These are phyloP conservation scores for Hemicentrotus pulcherrimus DNA, from an alignment of 35 echinoderm and acorn worm species.

Conservation along the genomic window DNA sequence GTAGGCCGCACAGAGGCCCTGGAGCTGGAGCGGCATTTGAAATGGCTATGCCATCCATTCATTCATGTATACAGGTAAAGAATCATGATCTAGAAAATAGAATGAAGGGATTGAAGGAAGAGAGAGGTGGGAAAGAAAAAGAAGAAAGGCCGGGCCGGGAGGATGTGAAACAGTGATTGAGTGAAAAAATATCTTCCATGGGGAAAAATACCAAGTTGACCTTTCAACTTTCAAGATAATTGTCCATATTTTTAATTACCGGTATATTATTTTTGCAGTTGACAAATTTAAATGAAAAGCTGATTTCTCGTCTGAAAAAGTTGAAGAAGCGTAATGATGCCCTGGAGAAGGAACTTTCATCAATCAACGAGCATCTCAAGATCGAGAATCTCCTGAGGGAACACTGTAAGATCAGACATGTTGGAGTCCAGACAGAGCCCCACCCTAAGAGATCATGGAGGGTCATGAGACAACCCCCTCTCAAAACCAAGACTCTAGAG, in stretches of 20 bases:
- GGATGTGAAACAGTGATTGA: too few relatives aligned
- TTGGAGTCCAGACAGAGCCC: neutral
- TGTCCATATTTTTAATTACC: neutral
- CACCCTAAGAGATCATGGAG: slow-evolving; percentile 15
- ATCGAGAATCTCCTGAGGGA: slow-evolving; percentile 81
- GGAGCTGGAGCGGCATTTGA: neutral
- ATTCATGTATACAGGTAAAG: neutral
- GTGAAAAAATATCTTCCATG: too few relatives aligned
- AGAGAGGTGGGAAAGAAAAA: too few relatives aligned
- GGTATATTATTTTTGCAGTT: slow-evolving; percentile 57
- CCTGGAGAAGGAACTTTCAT: slow-evolving; percentile 74
- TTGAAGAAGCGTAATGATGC: slow-evolving; percentile 75
- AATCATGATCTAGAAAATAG: too few relatives aligned
- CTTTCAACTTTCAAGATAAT: too few relatives aligned
- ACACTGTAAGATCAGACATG: slow-evolving; percentile 57
- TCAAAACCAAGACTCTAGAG: slow-evolving; percentile 45
- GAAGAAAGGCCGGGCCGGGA: too few relatives aligned
- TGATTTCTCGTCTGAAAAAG: slow-evolving; percentile 84
- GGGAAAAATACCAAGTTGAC: too few relatives aligned
- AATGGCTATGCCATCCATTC: neutral
- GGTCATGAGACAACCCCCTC: neutral
- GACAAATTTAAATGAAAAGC: slow-evolving; percentile 83
- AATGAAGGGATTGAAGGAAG: too few relatives aligned
- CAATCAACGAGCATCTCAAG: slow-evolving; percentile 77
- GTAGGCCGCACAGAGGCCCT: neutral